Evolutionary conservation across 2,797 vertebrate genomes (phyloP).

Genomic region (Gallinago solitaria): DNA sequence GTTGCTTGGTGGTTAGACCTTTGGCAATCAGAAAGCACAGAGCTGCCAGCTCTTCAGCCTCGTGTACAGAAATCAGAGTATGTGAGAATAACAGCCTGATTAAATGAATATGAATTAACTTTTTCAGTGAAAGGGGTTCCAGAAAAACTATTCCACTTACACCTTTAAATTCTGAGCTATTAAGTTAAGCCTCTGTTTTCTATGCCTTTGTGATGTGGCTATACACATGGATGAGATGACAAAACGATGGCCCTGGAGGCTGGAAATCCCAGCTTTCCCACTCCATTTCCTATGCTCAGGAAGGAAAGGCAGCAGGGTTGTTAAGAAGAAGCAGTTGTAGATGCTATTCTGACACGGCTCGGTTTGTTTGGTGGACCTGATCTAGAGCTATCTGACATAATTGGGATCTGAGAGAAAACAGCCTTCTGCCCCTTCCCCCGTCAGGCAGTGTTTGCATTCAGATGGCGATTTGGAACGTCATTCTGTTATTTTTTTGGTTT

Average conservation of each 20-base stretch:
- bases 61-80: not conserved
- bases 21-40: not conserved
- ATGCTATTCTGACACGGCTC: not conserved
- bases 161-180: not conserved
- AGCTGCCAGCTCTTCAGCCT: conserved; percentile 21
- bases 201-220: not conserved
- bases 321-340: not conserved
- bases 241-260: not conserved
- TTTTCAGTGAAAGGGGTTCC: not conserved
- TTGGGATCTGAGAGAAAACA: not conserved
- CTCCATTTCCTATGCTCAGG: not conserved
- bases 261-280: not conserved
- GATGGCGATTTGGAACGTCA: not conserved
- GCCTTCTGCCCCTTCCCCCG: not conserved
- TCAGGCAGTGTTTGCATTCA: not conserved
- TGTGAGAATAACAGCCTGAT: not conserved
- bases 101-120: conserved; percentile 2
- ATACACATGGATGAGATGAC: not conserved
- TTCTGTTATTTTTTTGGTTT: not conserved
- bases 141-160: not conserved
- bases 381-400: not conserved
- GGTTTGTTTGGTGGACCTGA: not conserved
- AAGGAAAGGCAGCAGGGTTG: not conserved
- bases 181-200: not conserved
- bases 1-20: conserved; percentile 17